phyloP scores from a whole-genome alignment of 2,113 vertebrate species.

The Neotragus pygmaeus region DNA sequence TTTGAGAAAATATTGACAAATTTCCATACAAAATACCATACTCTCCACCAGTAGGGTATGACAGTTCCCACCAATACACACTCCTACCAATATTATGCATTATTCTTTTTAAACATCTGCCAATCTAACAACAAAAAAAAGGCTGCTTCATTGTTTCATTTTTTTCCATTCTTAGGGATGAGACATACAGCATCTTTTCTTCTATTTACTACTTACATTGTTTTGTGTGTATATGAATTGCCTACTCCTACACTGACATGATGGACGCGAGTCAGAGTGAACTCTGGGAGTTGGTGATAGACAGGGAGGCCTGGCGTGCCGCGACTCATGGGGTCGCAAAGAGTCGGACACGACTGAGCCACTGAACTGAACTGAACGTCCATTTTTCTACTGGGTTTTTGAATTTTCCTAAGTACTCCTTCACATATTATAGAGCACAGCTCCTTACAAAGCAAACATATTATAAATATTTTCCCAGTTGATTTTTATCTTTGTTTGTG shows the following conservation, averaged over 20 bases:
- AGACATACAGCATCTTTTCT: neutral
- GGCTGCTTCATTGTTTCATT: neutral
- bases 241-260: neutral
- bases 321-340: no score
- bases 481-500: neutral
- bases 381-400: neutral
- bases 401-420: neutral
- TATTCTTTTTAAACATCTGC: neutral
- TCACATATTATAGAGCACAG: neutral
- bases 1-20: neutral
- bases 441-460: neutral
- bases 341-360: no score
- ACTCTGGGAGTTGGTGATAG: no score
- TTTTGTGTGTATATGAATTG: neutral
- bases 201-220: neutral
- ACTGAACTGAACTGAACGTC: no score
- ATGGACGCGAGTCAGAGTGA: no score
- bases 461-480: neutral
- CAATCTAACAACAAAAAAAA: neutral
- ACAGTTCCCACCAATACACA: neutral
- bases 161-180: neutral
- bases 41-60: neutral
- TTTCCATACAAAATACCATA: neutral
- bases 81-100: rapidly evolving
- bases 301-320: no score